These are phyloP conservation scores for Crotalus viridis DNA, from an alignment of 2,113 vertebrate genomes.

Conservation along the genomic window DNA sequence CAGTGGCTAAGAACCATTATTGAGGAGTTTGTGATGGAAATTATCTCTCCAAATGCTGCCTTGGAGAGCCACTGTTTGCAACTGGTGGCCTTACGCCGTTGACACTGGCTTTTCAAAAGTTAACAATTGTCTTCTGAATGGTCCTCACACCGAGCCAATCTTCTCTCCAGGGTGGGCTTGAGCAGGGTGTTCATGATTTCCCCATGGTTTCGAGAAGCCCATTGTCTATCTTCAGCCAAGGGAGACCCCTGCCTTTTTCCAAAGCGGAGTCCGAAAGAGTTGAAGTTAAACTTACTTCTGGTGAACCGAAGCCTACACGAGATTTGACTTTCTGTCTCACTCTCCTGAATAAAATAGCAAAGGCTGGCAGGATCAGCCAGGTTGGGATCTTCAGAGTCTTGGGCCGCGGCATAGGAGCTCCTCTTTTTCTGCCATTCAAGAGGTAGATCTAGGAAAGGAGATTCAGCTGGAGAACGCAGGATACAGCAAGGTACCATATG, in stretches of 20 bases:
- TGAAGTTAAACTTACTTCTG: slow-evolving; percentile 76
- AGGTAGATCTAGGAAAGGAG: slow-evolving; percentile 38
- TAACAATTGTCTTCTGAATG: slow-evolving; percentile 1
- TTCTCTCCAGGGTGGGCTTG: slow-evolving; percentile 54
- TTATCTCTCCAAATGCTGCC: not conserved
- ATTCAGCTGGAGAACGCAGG: too few relatives aligned
- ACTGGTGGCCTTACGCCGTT: not conserved
- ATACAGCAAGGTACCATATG: not conserved
- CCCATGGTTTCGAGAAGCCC: slow-evolving; percentile 30
- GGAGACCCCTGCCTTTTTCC: slow-evolving; percentile 64
- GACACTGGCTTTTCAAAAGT: not conserved
- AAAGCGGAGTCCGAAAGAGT: slow-evolving; percentile 76
- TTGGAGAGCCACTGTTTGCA: not conserved
- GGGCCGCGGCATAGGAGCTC: slow-evolving; percentile 6
- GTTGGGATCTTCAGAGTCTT: slow-evolving; percentile 21
- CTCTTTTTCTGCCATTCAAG: slow-evolving; percentile 6
- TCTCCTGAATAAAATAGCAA: slow-evolving; percentile 70
- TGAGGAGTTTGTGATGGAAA: not conserved
- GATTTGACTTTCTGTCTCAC: slow-evolving; percentile 60
- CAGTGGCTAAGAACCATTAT: not conserved
- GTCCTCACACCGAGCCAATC: slow-evolving; percentile 43
- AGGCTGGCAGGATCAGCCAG: slow-evolving; percentile 54
- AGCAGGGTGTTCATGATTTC: slow-evolving; percentile 42
- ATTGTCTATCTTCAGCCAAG: slow-evolving; percentile 15
- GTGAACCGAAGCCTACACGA: slow-evolving; percentile 68